phyloP scores from a whole-genome alignment of 2,113 vertebrate genomes.

The Progne subis region DNA sequence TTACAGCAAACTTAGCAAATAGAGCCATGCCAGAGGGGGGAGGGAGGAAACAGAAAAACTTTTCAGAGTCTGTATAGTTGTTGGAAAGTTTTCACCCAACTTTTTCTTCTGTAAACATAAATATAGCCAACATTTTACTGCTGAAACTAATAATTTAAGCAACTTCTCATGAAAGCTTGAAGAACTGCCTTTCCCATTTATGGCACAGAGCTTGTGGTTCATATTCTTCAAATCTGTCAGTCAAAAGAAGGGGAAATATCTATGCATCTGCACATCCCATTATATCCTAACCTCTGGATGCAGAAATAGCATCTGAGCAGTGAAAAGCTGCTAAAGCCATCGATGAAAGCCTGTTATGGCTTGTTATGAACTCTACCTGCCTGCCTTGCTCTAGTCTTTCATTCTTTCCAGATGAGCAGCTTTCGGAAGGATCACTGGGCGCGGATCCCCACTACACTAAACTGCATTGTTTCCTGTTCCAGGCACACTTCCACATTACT shows the following conservation, averaged over 20 bases:
- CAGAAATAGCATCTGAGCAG: constrained; percentile 37
- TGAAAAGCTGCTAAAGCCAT: constrained; percentile 49
- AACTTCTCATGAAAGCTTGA: constrained; percentile 7
- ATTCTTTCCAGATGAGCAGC: constrained; percentile 35
- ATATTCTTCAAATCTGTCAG: not conserved
- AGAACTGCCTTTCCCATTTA: constrained; percentile 23
- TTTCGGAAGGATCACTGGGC: not conserved
- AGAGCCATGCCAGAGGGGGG: not conserved
- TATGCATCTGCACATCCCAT: constrained; percentile 46
- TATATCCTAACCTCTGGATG: constrained; percentile 31
- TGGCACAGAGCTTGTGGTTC: constrained; percentile 25
- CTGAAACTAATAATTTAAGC: constrained; percentile 38
- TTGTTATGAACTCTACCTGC: constrained; percentile 29
- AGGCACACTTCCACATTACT: not conserved
- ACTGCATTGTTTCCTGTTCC: not conserved
- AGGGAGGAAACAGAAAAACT: not conserved
- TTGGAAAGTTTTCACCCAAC: constrained; percentile 12
- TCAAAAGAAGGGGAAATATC: constrained; percentile 40
- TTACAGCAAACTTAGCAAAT: constrained; percentile 13
- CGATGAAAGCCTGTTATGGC: not conserved
- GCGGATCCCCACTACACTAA: not conserved
- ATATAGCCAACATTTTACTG: constrained; percentile 12
- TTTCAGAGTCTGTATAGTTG: not conserved
- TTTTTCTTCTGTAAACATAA: constrained; percentile 36
- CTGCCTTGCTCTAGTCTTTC: not conserved